Conservation (phyloP, 2,113 vertebrate genomes). For the Pholis gunnellus region DNA sequence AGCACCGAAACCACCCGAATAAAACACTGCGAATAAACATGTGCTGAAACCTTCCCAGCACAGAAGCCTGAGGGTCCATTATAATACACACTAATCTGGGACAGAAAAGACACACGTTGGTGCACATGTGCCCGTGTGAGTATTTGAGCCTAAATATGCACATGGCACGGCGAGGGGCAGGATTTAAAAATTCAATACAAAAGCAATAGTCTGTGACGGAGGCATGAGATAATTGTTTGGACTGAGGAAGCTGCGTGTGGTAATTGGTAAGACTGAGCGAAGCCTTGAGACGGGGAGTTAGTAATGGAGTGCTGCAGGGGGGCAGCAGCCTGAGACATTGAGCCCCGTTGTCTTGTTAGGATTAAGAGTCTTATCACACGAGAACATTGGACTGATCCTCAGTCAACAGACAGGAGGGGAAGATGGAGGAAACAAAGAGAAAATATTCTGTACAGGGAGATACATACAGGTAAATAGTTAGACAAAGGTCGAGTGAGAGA, state of each 20-base stretch:
- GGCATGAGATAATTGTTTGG: conserved; percentile 66
- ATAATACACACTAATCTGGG: conserved; percentile 24
- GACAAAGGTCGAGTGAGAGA: background rate
- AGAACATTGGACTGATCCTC: conserved; percentile 75
- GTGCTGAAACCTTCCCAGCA: background rate
- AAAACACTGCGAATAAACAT: background rate
- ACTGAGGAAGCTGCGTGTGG: conserved; percentile 64
- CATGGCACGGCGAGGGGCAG: conserved; percentile 8
- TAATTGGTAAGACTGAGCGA: conserved; percentile 66
- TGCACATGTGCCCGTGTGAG: conserved; percentile 2
- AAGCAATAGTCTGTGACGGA: conserved; percentile 50
- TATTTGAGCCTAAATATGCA: conserved; percentile 26
- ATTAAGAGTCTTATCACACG: conserved; percentile 78
- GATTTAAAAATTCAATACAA: conserved; percentile 43
- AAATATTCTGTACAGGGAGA: conserved; percentile 26
- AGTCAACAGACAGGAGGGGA: conserved; percentile 57
- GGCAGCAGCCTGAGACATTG: conserved; percentile 67
- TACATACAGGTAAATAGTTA: background rate
- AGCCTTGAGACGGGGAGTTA: conserved; percentile 49
- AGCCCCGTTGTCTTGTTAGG: conserved; percentile 71
- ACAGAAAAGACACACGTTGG: conserved; percentile 35
- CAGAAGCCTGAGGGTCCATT: conserved; percentile 18
- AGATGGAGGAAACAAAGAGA: conserved; percentile 32
- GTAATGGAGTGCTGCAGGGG: conserved; percentile 67
- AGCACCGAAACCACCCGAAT: background rate